Base-by-base conservation (phyloP, 2,797 vertebrate species). In the Propithecus deckenii region DNA sequence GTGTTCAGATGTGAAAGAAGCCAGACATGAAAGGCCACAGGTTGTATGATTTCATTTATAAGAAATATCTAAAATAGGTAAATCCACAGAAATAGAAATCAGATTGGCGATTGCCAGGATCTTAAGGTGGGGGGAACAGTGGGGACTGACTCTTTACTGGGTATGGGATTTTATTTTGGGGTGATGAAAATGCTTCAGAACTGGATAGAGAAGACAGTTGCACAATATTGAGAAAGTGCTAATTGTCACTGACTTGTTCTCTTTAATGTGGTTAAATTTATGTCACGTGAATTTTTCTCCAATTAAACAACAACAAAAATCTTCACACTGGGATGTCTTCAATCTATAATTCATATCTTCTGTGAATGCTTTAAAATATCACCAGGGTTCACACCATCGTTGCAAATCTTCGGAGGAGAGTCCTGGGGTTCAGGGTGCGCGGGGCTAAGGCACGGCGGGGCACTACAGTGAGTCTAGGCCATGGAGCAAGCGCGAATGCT, bases 171-270 rank as follows among this genome's bases (percentile, higher is more conserved):
- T 94, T 83, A 92, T 79, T 65, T 46, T 6, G 41, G 20, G 22
- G 14, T 59, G 46, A 76, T 83, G 85, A 83, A 83, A 89, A 67
- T 75, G 85, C 17, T 81, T 92, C n/a, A 55, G 22, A 59, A 75
- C 57, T 35, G 48, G 38, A 63, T 7, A 43, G 63, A 90, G 13
- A 43, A 28, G 32, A 46, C 59, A 5, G 5, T 57, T 41, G 1
- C 7, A 74, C 46, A 32, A 48, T 52, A 55, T 23, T 81, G 8
- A 32, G 38, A 92, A 46, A 41, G 23, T 50, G 23, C 48, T 78
- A 43, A 57, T 35, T 69, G 67, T 9, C 85, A 25, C 17, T 63
- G 28, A 72, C 18, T 30, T 50, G 20, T 63, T 90, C 38, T 90
- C 80, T 95, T 83, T 69, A 35, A 86, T 87, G 83, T 7, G 59